phyloP scores from a whole-genome alignment of 1,140 invertebrate genomes.

The Forficula auricularia region DNA sequence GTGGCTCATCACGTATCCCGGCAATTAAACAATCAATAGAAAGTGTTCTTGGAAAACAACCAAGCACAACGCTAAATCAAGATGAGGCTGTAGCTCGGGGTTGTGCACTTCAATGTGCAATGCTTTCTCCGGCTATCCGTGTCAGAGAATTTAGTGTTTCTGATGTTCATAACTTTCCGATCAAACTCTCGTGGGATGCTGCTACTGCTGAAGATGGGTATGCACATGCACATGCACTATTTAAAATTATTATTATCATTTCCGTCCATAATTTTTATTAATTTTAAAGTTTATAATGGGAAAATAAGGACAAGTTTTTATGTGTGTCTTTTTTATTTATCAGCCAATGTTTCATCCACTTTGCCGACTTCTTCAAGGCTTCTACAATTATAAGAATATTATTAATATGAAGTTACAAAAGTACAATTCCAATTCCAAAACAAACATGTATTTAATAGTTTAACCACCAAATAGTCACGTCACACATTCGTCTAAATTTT shows the following conservation, averaged over 20 bases:
- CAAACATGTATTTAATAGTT: too few species aligned
- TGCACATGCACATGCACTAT: conserved; percentile 34
- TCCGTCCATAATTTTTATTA: too few species aligned
- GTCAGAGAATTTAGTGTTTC: conserved; percentile 86
- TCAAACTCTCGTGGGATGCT: conserved; percentile 72
- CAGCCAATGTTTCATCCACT: too few species aligned
- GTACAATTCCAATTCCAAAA: too few species aligned
- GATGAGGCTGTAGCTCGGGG: conserved; percentile 94
- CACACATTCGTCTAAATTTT: too few species aligned
- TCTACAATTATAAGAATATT: too few species aligned
- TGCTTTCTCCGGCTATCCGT: conserved; percentile 87
- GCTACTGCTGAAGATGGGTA: conserved; percentile 45
- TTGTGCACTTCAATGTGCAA: conserved; percentile 91
- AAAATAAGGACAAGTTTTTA: too few species aligned
- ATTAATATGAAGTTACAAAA: too few species aligned
- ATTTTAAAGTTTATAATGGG: too few species aligned
- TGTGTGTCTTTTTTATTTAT: too few species aligned
- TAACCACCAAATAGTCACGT: too few species aligned
- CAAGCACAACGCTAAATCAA: conserved; percentile 91
- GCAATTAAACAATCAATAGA: conserved; percentile 78
- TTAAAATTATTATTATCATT: background rate
- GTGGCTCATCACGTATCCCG: conserved; percentile 87
- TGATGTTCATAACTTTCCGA: conserved; percentile 81
- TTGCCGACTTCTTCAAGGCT: too few species aligned
- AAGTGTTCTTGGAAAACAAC: conserved; percentile 65